These are phyloP conservation scores for Mormyrops attenuatus DNA, from an alignment of 2,797 vertebrate species.

Conservation along the genomic window DNA sequence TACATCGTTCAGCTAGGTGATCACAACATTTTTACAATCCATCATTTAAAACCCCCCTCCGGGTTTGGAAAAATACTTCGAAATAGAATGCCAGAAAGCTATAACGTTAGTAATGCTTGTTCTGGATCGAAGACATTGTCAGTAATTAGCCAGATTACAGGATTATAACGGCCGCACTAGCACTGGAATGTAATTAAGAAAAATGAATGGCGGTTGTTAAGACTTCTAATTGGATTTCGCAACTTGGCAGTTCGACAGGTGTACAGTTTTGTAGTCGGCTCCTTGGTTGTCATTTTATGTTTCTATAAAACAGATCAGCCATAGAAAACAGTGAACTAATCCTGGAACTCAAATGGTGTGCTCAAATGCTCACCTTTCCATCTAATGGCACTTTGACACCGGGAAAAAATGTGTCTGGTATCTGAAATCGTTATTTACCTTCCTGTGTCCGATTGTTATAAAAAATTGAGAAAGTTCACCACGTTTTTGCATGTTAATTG, in stretches of 20 bases:
- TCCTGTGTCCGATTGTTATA: neutral
- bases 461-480: neutral
- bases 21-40: neutral
- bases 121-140: neutral
- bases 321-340: neutral
- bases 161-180: neutral
- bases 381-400: neutral
- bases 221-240: neutral
- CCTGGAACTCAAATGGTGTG: neutral
- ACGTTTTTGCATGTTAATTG: neutral
- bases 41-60: neutral
- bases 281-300: constrained; percentile 11
- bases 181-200: neutral
- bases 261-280: neutral
- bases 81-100: neutral
- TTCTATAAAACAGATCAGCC: neutral
- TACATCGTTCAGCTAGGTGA: neutral
- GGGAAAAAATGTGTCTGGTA: neutral
- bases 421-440: neutral
- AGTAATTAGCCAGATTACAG: neutral
- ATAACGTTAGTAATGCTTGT: neutral
- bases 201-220: neutral
- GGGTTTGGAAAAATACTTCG: neutral
- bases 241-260: neutral
- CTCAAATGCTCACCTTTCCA: constrained; percentile 1